Base-by-base conservation (phyloP, 2,888 invertebrate species). In the Mactromeris polynyma region DNA sequence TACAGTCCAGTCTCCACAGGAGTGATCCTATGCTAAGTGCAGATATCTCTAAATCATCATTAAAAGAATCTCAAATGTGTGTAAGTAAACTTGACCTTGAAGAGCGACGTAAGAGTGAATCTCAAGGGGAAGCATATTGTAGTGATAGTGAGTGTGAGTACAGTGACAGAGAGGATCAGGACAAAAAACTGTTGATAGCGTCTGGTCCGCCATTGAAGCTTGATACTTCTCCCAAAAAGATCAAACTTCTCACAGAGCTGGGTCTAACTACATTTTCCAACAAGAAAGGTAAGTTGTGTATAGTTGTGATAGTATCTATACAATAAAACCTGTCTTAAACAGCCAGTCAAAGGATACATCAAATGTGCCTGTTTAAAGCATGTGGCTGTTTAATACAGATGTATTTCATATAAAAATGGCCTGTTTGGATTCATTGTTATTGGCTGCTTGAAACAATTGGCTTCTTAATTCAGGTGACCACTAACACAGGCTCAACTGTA, bases 51-150 rank as follows among this genome's bases (percentile, higher is more conserved):
- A 81, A 69, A 80, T 85, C 85, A 46, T 78, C 73, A 42, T 40
- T 81, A 40, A 33, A 81, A n/a, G 88, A 91, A 91, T 91, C 91
- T 91, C 91, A 90, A 51, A 82, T 54, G 14, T 92, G 92, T 87
- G 85, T 91, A 14, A 96, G 96, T 91, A 96, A 96, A 86, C 92
- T 97, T 33, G 97, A 97, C 92, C 89, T 95, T 54, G 95, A 96
- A 80, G 96, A 96, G 83, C 88, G 93, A 58, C 94, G 93, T 54
- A 90, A 96, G 78, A 94, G 94, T 36, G 93, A 95, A 89, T 90
- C 94, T 38, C 93, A 96, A 17, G 51, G 90, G 2, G 93, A 93
- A 7, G 90, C 87, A 14, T 93, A 92, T 40, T 94, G 94, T n/a
- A 94, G 94, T 40, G 94, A 94, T 51, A 94, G 94, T 83, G 95